phyloP scores from a whole-genome alignment of 2,113 vertebrate genomes.

The Meleagris gallopavo region DNA sequence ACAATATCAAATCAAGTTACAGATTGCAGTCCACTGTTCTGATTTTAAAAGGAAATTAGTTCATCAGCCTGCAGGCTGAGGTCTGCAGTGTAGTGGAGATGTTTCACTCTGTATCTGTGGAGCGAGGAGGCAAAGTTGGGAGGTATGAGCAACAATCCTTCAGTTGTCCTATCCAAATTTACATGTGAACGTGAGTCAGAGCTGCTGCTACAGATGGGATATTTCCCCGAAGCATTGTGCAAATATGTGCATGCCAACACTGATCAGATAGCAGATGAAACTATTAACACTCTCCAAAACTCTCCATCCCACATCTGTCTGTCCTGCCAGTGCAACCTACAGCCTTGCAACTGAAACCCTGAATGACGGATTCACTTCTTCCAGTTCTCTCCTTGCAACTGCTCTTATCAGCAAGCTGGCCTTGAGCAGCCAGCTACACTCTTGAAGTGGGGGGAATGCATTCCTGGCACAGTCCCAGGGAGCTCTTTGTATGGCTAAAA shows the following conservation, averaged over 20 bases:
- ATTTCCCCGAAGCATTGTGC: not conserved
- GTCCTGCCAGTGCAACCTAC: not conserved
- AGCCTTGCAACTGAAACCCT: not conserved
- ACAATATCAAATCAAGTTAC: not conserved
- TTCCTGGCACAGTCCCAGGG: not conserved
- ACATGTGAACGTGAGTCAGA: not conserved
- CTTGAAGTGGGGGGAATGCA: not conserved
- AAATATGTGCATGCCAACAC: fast-evolving
- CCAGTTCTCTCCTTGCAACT: not conserved
- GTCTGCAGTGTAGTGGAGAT: fast-evolving
- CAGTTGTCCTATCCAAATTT: not conserved
- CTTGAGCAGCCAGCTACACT: not conserved
- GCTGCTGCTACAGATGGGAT: not conserved
- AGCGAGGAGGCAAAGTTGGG: not conserved
- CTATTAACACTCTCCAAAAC: not conserved
- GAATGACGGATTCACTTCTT: not conserved
- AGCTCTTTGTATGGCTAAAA: not conserved
- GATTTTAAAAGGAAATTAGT: not conserved
- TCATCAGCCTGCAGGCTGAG: not conserved
- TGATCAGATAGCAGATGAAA: not conserved
- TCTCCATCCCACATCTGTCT: not conserved
- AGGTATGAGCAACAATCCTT: not conserved
- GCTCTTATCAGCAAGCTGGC: conserved; percentile 12
- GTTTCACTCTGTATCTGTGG: not conserved
- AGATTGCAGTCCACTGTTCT: not conserved